phyloP scores from a whole-genome alignment of 2,113 vertebrate species.

The Podilymbus podiceps region DNA sequence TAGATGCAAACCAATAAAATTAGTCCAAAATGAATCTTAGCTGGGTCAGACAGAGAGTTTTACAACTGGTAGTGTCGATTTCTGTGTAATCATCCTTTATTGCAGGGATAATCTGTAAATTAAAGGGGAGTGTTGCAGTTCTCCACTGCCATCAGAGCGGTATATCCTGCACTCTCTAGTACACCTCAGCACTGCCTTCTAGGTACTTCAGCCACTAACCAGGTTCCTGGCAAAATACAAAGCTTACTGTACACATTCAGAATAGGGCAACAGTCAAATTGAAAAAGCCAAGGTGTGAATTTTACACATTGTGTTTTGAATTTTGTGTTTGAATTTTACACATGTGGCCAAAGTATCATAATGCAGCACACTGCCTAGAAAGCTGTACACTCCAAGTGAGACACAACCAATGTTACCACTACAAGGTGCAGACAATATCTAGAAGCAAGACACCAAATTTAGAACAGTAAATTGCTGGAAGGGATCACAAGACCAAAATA shows the following conservation, averaged over 20 bases:
- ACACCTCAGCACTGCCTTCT: not conserved
- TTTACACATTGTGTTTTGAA: too few species aligned
- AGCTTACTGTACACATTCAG: not conserved
- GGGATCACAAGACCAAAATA: rapidly evolving
- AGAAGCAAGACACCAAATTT: not conserved
- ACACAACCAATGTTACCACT: not conserved
- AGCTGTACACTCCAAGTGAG: not conserved
- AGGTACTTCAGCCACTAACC: not conserved
- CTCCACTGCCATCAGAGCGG: not conserved
- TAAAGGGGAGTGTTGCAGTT: not conserved
- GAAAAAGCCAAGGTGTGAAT: not conserved
- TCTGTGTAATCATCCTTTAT: not conserved
- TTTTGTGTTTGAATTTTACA: too few species aligned
- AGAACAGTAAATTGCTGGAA: not conserved
- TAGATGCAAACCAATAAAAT: not conserved
- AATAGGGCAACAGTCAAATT: not conserved
- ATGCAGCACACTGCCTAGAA: not conserved
- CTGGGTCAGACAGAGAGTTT: not conserved
- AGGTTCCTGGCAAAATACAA: not conserved
- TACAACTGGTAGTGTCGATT: not conserved
- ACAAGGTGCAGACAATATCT: not conserved
- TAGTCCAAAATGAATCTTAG: not conserved
- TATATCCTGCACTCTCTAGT: not conserved
- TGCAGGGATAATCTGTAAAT: not conserved
- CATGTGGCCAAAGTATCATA: not conserved